These are phyloP conservation scores for Ceratina calcarata DNA, from an alignment of 1,140 invertebrate species.

Conservation along the genomic window DNA sequence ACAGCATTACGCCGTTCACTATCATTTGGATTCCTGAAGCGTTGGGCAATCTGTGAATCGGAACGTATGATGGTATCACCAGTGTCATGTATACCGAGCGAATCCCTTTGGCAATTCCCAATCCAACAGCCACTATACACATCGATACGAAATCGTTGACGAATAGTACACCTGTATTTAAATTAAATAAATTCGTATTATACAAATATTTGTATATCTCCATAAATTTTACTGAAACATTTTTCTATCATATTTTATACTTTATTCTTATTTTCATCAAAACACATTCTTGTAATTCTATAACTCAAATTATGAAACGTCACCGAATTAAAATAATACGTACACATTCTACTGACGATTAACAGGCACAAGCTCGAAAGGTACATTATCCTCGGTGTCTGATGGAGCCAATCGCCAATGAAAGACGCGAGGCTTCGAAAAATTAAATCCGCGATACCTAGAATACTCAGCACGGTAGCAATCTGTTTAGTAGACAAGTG, in stretches of 20 bases:
- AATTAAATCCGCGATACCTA: constrained; percentile 82
- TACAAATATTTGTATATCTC: not conserved
- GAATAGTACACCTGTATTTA: constrained; percentile 78
- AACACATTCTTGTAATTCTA: not conserved
- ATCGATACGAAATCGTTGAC: constrained; percentile 70
- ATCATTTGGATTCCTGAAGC: constrained; percentile 85
- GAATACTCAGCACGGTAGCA: constrained; percentile 83
- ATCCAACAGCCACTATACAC: constrained; percentile 52
- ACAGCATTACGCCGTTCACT: constrained; percentile 83
- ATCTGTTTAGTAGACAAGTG: constrained; percentile 81
- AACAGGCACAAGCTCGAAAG: constrained; percentile 84
- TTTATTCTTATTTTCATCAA: not conserved
- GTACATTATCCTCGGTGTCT: constrained; percentile 85
- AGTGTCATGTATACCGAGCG: constrained; percentile 84
- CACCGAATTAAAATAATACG: not conserved
- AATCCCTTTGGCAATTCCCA: constrained; percentile 85
- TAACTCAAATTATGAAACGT: not conserved
- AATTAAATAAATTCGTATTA: constrained; percentile 13
- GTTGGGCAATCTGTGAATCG: constrained; percentile 82
- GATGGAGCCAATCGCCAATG: constrained; percentile 83
- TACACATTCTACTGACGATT: constrained; percentile 84
- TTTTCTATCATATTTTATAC: not conserved
- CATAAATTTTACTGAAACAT: not conserved
- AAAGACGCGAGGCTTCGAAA: constrained; percentile 83
- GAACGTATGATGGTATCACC: constrained; percentile 84